Evolutionary conservation across 2,888 invertebrate species (phyloP).

Genomic region (Dioctria rufipes): DNA sequence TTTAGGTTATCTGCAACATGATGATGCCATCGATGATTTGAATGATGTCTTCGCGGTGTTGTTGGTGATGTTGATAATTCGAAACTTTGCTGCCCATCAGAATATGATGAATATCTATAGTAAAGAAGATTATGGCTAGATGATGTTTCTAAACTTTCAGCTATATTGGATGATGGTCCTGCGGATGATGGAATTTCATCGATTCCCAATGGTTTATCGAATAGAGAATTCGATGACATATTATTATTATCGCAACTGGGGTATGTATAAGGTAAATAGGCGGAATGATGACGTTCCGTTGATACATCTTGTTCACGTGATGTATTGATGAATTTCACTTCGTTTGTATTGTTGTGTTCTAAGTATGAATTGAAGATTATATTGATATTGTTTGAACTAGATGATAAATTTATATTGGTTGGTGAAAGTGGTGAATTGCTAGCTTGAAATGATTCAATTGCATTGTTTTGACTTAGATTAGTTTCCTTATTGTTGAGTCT

Average conservation of each 20-base stretch:
- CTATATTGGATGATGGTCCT: slow-evolving; percentile 58
- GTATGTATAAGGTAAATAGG: slow-evolving; percentile 68
- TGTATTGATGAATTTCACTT: slow-evolving; percentile 70
- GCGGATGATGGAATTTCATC: slow-evolving; percentile 66
- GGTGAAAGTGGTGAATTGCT: slow-evolving; percentile 65
- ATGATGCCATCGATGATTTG: slow-evolving; percentile 64
- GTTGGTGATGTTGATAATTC: slow-evolving; percentile 62
- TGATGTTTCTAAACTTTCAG: slow-evolving; percentile 66
- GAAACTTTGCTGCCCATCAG: slow-evolving; percentile 62
- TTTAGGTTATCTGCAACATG: slow-evolving; percentile 65
- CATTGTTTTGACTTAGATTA: slow-evolving; percentile 68
- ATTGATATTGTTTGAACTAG: slow-evolving; percentile 70
- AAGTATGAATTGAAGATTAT: slow-evolving; percentile 68
- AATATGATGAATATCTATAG: slow-evolving; percentile 59
- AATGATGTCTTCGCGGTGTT: slow-evolving; percentile 4
- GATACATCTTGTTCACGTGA: slow-evolving; percentile 65
- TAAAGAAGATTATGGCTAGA: slow-evolving; percentile 68
- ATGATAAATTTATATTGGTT: slow-evolving; percentile 69
- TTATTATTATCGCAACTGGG: slow-evolving; percentile 70
- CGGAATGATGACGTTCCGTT: slow-evolving; percentile 65
- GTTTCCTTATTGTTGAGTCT: slow-evolving; percentile 69
- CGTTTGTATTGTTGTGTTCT: slow-evolving; percentile 64
- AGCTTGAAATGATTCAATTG: slow-evolving; percentile 55
- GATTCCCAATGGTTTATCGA: slow-evolving; percentile 68
- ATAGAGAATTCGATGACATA: slow-evolving; percentile 70